Base-by-base conservation (phyloP, 1,140 invertebrate genomes). In the Plectrocnemia conspersa region DNA sequence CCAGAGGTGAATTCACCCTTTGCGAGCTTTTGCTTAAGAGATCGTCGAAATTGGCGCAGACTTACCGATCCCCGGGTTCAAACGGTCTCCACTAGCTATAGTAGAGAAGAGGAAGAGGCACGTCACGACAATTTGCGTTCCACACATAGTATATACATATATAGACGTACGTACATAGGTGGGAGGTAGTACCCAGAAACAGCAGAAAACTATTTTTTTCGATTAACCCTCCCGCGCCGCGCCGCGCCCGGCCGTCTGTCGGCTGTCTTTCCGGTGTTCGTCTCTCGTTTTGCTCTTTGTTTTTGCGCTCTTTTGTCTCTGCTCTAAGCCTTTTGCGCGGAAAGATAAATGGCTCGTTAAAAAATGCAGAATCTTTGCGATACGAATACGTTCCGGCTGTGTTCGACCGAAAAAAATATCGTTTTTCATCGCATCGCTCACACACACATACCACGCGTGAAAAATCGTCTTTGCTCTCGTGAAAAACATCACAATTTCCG, bases 281-380 rank as follows among this genome's bases (percentile, higher is more conserved):
- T 18, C 27, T 32, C 49, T 55, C n/a, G n/a, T n/a, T n/a, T n/a
- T n/a, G n/a, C n/a, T n/a, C 36, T 56, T 56, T 52, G 16, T 57
- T 54, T 52, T 52, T 57, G 11, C 47, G 47, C 54, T 33, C 54
- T 61, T 61, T 56, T 61, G 54, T 61, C 59, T 61, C n/a, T n/a
- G n/a, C n/a, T n/a, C 42, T 56, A 52, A 53, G 53, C 58, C 58
- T 60, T 48, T 60, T 54, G 48, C 41, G 45, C 44, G 29, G 52
- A 50, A 61, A 61, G 59, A 61, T 61, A 61, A 61, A 61, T 61
- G 55, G 54, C 59, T 61, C 50, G 59, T 61, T 61, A 61, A 57
- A 56, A 61, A 56, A 41, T 60, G 58, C 48, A 56, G 41, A 53
- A 48, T 53, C 53, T 44, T 60, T 53, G 50, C 47, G 35, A 52